Base-by-base conservation (phyloP, 2,797 vertebrate genomes). In the Silurus aristotelis region DNA sequence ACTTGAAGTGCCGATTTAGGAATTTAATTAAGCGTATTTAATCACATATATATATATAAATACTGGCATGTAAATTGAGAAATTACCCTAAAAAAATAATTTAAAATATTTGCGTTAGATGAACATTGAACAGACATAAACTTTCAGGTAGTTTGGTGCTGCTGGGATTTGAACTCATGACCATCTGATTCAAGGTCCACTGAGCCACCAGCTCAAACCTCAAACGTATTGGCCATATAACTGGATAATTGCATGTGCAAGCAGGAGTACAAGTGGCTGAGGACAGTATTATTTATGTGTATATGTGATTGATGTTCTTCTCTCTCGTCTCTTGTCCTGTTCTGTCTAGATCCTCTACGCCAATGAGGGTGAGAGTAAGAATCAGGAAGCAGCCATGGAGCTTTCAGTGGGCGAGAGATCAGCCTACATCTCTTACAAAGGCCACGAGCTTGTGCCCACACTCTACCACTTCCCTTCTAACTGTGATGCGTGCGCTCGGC, bases 381-480 rank as follows among this genome's bases (percentile, higher is more conserved):
- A 98, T 1, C 96, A 95, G 89, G 98, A 99, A 88, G 93, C 94
- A 72, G 92, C 92, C 1, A 92, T 94, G 90, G 98, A 99, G 81
- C 77, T 92, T 7, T 91, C 93, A 0, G 89, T 92, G 73, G 94
- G 95, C 2, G 98, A 99, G 64, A 97, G 98, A 15, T 93, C 96
- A 6, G 95, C 96, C 88, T 98, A 94, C 90, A 96, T 99, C 92
- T 95, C 94, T 92, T 96, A 99, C 95, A 99, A 99, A 90, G 97
- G 98, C 88, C 98, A 99, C 71, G 98, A 99, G 91, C 97, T 99
- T 87, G 97, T 99, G 89, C 96, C 95, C 84, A 99, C 97, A 1
- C 95, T 99, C 48, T 99, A 99, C 92, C 98, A 99, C 93, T 99
- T 99, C 89, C 98, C 98, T 55, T 97, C 97, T 85, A 97, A 96